Evolutionary conservation across 2,888 invertebrate species (phyloP).

Genomic region (Agrilus mali): DNA sequence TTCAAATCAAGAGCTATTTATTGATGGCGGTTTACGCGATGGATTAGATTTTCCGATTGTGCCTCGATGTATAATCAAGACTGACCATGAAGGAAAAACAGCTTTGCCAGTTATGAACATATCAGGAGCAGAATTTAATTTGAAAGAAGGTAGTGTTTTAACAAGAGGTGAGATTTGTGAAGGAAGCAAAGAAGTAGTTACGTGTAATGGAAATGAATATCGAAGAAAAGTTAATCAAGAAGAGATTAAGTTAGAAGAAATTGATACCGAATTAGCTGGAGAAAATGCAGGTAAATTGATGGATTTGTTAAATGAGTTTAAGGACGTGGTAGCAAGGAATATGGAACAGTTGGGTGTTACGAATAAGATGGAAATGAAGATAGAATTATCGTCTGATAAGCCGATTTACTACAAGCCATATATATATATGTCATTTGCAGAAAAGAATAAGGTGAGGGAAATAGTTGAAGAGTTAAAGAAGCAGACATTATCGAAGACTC

Average conservation of each 20-base stretch:
- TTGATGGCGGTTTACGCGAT: constrained; percentile 11
- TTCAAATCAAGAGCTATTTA: constrained; percentile 5
- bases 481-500: constrained; percentile 1
- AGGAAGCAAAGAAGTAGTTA: background rate
- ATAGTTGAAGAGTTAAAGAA: constrained; percentile 1
- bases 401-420: constrained; percentile 4
- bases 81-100: constrained; percentile 8
- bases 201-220: background rate
- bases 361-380: background rate
- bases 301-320: constrained; percentile 2
- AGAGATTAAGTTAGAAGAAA: constrained; percentile 4
- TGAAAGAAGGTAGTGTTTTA: constrained; percentile 1
- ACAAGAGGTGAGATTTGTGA: constrained; percentile 4
- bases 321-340: constrained; percentile 1
- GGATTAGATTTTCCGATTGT: constrained; percentile 6
- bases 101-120: constrained; percentile 8
- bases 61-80: constrained; percentile 10
- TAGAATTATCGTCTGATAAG: background rate
- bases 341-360: constrained; percentile 6
- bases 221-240: background rate
- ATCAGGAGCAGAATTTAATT: constrained; percentile 1
- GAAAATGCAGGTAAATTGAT: constrained; percentile 1
- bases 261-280: constrained; percentile 3
- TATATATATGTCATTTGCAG: background rate
- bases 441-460: background rate